Evolutionary conservation across 2,888 invertebrate genomes (phyloP), one percentile per base, ranked within the genome.

Genomic region (Odontocolon sp.): DNA sequence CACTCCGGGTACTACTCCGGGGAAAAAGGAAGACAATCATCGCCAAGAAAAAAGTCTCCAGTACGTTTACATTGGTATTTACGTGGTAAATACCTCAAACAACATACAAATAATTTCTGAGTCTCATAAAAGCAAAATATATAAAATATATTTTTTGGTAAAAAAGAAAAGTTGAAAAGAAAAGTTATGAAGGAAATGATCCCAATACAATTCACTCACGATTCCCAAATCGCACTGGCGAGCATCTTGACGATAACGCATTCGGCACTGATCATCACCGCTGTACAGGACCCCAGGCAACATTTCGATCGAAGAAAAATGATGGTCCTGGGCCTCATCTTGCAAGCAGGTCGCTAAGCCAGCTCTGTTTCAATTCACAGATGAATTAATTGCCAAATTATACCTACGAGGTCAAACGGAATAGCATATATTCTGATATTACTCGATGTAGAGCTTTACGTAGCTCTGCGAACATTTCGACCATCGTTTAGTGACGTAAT

Each of bases 311-410:
- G 79, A 78, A 6, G 79, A 80, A 42, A 89, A 88, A 50, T 87
- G 83, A 77, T 87, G 87, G 72, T 88, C 88, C 40, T 87, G 85
- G 2, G 94, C 93, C 69, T 91, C 90, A 84, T 94, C 93, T 80
- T 91, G 89, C 52, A 94, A 89, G 84, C 94, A 94, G 56, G 91
- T 91, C 3, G 92, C 93, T 80, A 91, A 89, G 71, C 92, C 93
- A 80, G 91, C 89, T 86, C 93, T 93, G 88, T 36, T 71, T 33
- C 42, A 54, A 68, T 52, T 36, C 45, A 54, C 21, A 63, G 36
- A 9, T 26, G 3, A 21, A 42, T 16, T 28, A 28, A 28, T 28
- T 3, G 18, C 16, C n/a, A 21, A 26, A 6, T 6, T 26, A 26
- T n/a, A 26, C 2, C 18, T 16, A 18, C 18, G 14, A 5, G 2